Conservation (phyloP, 2,113 vertebrate species). For the Poeciliopsis occidentalis region DNA sequence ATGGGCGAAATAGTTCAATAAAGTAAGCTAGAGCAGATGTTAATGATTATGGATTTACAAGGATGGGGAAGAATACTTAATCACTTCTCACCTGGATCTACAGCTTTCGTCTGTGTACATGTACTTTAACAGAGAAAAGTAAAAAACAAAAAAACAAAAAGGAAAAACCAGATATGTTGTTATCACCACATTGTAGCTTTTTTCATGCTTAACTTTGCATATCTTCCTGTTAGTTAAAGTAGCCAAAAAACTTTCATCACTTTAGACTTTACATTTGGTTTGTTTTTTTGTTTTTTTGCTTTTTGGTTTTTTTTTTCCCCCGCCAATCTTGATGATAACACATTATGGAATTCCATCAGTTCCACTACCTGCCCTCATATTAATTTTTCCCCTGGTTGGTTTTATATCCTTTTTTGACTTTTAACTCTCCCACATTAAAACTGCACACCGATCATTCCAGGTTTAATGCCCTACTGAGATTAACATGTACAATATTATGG, state of each 20-base stretch:
- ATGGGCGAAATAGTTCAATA: conserved; percentile 79
- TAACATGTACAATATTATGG: conserved; percentile 73
- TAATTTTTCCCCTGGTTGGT: conserved; percentile 80
- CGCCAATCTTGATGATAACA: conserved; percentile 69
- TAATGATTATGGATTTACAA: conserved; percentile 83
- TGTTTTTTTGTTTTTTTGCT: too few relatives aligned
- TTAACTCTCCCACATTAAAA: conserved; percentile 72
- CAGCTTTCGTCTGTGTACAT: conserved; percentile 41
- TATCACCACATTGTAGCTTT: conserved; percentile 15
- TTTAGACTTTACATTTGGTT: conserved; percentile 59
- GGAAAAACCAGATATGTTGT: conserved; percentile 9
- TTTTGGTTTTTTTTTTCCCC: conserved; percentile 26
- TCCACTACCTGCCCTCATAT: conserved; percentile 79
- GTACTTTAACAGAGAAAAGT: conserved; percentile 24
- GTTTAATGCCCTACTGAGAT: conserved; percentile 75
- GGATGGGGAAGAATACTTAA: conserved; percentile 71
- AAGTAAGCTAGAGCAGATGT: conserved; percentile 80
- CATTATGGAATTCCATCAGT: conserved; percentile 79
- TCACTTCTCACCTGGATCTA: conserved; percentile 53
- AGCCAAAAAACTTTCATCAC: conserved; percentile 56
- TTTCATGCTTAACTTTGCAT: conserved; percentile 28
- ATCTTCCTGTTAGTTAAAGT: conserved; percentile 28
- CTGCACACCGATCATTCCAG: conserved; percentile 75
- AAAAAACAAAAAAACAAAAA: neutral
- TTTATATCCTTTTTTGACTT: conserved; percentile 75